Base-by-base conservation (phyloP, 2,113 vertebrate species). In the Podarcis raffonei region DNA sequence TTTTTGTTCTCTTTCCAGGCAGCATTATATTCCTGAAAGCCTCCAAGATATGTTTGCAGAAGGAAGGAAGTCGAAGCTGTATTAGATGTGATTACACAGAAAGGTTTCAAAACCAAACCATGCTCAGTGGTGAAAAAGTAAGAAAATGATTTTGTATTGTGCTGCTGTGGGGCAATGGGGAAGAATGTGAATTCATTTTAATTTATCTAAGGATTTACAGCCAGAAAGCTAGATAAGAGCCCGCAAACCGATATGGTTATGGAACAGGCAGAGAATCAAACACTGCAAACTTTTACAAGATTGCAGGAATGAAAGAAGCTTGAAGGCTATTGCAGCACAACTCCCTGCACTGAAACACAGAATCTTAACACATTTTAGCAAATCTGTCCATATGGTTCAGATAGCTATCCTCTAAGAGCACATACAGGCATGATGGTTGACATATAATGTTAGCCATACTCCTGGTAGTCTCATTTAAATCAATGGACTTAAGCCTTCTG, bases 81-180 rank as follows among this genome's bases (percentile, higher is more conserved):
- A 48, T 96, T 92, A 72, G 84, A 69, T 96, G 94, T 87, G 92
- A 95, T 83, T 96, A 95, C 75, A 93, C 86, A 12, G 89, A 94
- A 84, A 42, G 83, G 4, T 96, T 96, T 93, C 72, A 78, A 84
- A 92, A 62, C 69, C 93, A 95, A 93, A 93, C 83, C 81, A 93
- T 62, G 71, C 72, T 87, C 7, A n/a, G 69, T 2, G 91, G 89
- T 0, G 77, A 81, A 80, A 92, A 87, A 89, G 94, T 95, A 92
- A 96, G 95, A 62, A 9, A 35, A 16, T 77, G 39, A 30, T 65
- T 76, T 53, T 71, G 35, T 85, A 75, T 66, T 87, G 42, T 74
- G 16, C 13, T 83, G 62, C n/a, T 37, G 8, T 62, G 76, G 65
- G 39, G 20, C 22, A 53, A 72, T 18, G 8, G 32, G 42, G 48